phyloP scores from a whole-genome alignment of 2,797 vertebrate genomes.

The Microctenopoma stevenorrisi region DNA sequence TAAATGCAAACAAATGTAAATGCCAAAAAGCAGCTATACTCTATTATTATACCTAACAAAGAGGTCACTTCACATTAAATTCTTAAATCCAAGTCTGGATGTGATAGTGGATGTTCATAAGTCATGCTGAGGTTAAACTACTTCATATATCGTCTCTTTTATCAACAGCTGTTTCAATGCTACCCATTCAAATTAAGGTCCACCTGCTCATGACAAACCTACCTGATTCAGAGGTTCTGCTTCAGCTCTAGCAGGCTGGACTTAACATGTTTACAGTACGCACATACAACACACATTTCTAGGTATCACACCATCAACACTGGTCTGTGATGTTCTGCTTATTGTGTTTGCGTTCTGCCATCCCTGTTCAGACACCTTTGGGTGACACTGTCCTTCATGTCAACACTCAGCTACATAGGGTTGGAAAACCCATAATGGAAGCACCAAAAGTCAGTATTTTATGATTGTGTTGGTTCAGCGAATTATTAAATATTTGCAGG shows the following conservation, averaged over 20 bases:
- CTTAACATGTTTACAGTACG: conserved; percentile 7
- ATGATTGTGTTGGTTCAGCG: background rate
- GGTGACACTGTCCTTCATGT: background rate
- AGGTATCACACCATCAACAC: background rate
- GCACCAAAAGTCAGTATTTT: background rate
- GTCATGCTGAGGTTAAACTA: background rate
- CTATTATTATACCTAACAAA: too few relatives aligned
- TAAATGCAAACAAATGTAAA: background rate
- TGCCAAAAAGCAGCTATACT: too few relatives aligned
- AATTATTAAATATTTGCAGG: background rate
- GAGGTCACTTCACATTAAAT: too few relatives aligned
- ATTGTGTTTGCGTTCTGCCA: background rate
- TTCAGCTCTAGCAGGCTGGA: conserved; percentile 34
- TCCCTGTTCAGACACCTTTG: background rate
- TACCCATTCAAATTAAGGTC: background rate
- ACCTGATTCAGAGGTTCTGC: conserved; percentile 55
- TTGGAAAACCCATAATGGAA: background rate
- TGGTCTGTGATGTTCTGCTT: background rate
- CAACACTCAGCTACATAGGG: background rate
- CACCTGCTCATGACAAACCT: conserved; percentile 32
- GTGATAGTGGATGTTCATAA: background rate
- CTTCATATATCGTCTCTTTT: background rate
- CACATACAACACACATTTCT: background rate
- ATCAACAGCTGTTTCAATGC: background rate
- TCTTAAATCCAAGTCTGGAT: background rate